Evolutionary conservation across 2,797 vertebrate genomes (phyloP), one percentile per base, ranked within the genome.

Genomic region (Psittacula derbiana): DNA sequence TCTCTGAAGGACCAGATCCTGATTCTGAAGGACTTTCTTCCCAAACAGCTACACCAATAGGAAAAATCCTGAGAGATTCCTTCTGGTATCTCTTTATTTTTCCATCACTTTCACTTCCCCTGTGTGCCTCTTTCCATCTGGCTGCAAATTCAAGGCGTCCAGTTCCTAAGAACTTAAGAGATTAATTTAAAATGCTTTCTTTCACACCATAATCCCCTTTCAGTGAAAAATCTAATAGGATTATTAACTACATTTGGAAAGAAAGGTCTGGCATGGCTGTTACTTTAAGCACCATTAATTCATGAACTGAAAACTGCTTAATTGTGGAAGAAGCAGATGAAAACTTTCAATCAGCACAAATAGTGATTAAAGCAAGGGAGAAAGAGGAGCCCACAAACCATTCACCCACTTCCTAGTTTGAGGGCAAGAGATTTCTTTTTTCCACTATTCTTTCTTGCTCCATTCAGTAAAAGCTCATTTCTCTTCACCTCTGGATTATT

Each of bases 131-230:
- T 40, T 86, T 64, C 62, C 80, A 88, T 79, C 47, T 86, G 80
- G 73, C 87, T 84, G 43, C 43, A 80, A 84, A 85, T 76, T 81
- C 44, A 46, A 31, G 0, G 6, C 50, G 36, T 92, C 40, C 50
- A 91, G 89, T 70, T 86, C 88, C 50, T 60, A 81, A 76, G 62
- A 91, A 73, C 3, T 88, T 73, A 74, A 69, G 43, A 95, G 58
- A 81, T 79, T 73, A 75, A 76, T 90, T 96, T 93, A 49, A 94
- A 96, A 90, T n/a, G 31, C 16, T 75, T 80, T 85, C 30, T 87
- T 92, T 83, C 79, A 93, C 46, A 79, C 50, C 65, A 47, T 66
- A 93, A 86, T 90, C 41, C 27, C 36, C 28, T 88, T 90, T 90
- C 73, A 92, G 2, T 67, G 41, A 36, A 19, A 86, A 66, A 6